Base-by-base conservation (phyloP, 2,113 vertebrate genomes). In the Monopterus albus region DNA sequence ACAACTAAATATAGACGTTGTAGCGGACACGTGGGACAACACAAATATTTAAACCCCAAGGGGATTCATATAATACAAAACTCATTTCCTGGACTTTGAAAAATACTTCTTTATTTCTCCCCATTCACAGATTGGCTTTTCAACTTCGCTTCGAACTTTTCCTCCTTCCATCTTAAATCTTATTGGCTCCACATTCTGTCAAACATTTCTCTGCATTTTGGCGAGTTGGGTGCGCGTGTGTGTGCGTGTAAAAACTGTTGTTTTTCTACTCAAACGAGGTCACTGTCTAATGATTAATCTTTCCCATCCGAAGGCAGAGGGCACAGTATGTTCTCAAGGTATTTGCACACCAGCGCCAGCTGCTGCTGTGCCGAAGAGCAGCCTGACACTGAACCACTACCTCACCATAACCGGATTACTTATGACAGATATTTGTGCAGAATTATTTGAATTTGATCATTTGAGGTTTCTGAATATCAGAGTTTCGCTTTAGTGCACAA, bases 1-100 rank as follows among this genome's bases (percentile, higher is more conserved):
- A 57, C 66, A 61, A 62, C 92, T 90, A 93, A 90, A 92, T 92
- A 91, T 93, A 94, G 90, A 36, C n/a, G 5, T 10, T 46, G 67
- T 56, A 67, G 60, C 36, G 45, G 36, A 67, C 53, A 69, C 55
- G 49, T 23, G 21, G 21, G 20, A 43, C 38, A 35, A 1, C 20
- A 25, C 15, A 47, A 7, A 60, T 20, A 28, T 43, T 29, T 25
- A 4, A 6, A 14, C 21, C 14, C 52, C 23, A 33, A 15, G 15
- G 18, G 8, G 36, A 14, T 67, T 39, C 2, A 15, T 20, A 11
- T 18, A 31, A 52, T 33, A 18, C 0, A 9, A 4, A 13, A 4
- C 8, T 31, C 8, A n/a, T n/a, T n/a, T n/a, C n/a, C n/a, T n/a
- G n/a, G n/a, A n/a, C n/a, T n/a, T n/a, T n/a, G n/a, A n/a, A n/a